A percentile compares a stretch with the other conserved stretches of the same genome.
phyloP scores from a whole-genome alignment of 2,113 vertebrate genomes.

The Mesitornis unicolor region DNA sequence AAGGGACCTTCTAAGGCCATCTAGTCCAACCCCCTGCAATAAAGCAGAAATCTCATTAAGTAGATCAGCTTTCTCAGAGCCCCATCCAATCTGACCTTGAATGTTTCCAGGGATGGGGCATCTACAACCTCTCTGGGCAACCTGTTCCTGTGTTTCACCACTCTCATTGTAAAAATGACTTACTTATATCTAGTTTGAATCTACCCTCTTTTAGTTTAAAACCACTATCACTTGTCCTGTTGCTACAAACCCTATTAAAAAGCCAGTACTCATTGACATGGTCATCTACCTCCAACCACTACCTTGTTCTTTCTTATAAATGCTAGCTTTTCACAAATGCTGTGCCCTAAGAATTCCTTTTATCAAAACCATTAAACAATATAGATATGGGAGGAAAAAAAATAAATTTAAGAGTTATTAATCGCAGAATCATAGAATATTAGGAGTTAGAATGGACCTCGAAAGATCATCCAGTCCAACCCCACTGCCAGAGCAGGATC shows the following conservation, averaged over 20 bases:
- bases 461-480: too few relatives aligned
- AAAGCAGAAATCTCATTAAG: neutral
- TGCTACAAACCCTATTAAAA: neutral
- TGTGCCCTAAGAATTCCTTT: neutral
- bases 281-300: neutral
- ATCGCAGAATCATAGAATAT: too few relatives aligned
- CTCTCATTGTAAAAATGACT: neutral
- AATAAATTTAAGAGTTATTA: neutral
- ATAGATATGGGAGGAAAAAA: neutral
- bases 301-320: neutral
- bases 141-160: neutral
- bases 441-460: too few relatives aligned
- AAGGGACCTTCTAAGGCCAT: neutral
- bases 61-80: neutral
- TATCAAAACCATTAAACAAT: neutral
- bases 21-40: neutral
- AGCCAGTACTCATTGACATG: neutral
- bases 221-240: neutral
- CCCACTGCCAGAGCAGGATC: too few relatives aligned
- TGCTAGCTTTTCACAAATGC: neutral
- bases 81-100: neutral
- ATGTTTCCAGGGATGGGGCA: fast-evolving
- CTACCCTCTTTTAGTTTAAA: neutral
- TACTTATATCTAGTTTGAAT: neutral
- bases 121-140: neutral